These are phyloP conservation scores for Vesta saturnalis DNA, from an alignment of 2,888 invertebrate genomes.

Conservation along the genomic window DNA sequence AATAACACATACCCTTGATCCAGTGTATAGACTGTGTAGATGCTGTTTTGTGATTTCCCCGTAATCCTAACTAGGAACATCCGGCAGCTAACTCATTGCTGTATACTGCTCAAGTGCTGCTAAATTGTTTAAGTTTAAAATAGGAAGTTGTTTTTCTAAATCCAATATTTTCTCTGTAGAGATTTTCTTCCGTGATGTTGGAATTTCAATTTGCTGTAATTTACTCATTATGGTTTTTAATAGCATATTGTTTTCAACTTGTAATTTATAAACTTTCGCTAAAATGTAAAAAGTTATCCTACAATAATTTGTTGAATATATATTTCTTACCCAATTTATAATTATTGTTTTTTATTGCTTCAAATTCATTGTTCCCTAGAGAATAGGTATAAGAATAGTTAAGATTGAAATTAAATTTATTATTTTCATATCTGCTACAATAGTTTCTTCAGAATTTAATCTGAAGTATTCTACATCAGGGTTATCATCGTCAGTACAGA, in stretches of 20 bases:
- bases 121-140: too few relatives aligned
- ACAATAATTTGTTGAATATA: not conserved
- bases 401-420: not conserved
- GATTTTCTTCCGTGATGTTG: too few relatives aligned
- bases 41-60: too few relatives aligned
- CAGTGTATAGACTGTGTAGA: too few relatives aligned
- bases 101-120: not conserved
- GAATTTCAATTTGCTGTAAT: not conserved
- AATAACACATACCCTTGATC: too few relatives aligned
- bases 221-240: not conserved
- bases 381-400: not conserved
- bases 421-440: not conserved
- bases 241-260: not conserved
- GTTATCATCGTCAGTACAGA: not conserved
- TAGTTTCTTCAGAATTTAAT: not conserved
- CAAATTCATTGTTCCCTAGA: not conserved
- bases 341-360: not conserved
- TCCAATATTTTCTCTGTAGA: too few relatives aligned
- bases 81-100: not conserved
- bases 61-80: not conserved
- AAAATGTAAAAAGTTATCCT: too few relatives aligned
- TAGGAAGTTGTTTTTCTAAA: too few relatives aligned
- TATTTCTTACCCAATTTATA: not conserved
- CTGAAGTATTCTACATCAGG: not conserved
- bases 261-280: not conserved